These are phyloP conservation scores for Agrochola macilenta DNA, from an alignment of 2,888 invertebrate species.

Conservation along the genomic window DNA sequence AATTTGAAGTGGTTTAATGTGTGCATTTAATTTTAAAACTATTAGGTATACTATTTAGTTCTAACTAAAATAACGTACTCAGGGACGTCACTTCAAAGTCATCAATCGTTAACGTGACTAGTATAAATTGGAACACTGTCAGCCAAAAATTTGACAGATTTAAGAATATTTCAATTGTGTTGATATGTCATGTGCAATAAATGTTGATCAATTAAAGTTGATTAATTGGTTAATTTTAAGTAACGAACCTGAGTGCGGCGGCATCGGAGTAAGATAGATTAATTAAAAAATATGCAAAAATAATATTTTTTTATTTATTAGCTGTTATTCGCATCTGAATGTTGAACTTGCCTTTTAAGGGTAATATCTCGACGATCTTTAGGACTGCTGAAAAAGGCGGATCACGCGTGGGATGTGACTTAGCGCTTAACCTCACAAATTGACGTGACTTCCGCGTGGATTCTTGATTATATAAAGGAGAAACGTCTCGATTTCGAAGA, in stretches of 20 bases:
- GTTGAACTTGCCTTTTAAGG: background rate
- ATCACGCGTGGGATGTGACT: no score
- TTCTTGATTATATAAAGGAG: no score
- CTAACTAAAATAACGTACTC: conserved; percentile 34
- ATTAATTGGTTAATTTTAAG: conserved; percentile 13
- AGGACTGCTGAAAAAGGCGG: no score
- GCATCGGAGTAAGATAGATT: conserved; percentile 35
- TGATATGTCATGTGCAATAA: background rate
- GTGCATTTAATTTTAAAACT: conserved; percentile 61
- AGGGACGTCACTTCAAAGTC: conserved; percentile 17
- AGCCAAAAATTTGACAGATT: background rate
- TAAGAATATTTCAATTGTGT: conserved; percentile 2
- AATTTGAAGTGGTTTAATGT: conserved; percentile 55
- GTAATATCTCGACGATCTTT: no score
- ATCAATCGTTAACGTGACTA: conserved; percentile 1
- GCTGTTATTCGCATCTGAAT: background rate
- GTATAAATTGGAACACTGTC: conserved; percentile 4
- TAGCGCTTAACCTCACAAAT: no score
- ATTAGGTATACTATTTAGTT: conserved; percentile 38
- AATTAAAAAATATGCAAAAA: conserved; percentile 44
- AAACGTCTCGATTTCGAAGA: no score
- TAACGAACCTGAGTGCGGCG: conserved; percentile 19
- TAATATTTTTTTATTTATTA: conserved; percentile 9
- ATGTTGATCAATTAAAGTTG: conserved; percentile 5
- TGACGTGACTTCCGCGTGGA: no score